Base-by-base conservation (phyloP, 2,888 invertebrate genomes). In the Cryptocephalus primarius region DNA sequence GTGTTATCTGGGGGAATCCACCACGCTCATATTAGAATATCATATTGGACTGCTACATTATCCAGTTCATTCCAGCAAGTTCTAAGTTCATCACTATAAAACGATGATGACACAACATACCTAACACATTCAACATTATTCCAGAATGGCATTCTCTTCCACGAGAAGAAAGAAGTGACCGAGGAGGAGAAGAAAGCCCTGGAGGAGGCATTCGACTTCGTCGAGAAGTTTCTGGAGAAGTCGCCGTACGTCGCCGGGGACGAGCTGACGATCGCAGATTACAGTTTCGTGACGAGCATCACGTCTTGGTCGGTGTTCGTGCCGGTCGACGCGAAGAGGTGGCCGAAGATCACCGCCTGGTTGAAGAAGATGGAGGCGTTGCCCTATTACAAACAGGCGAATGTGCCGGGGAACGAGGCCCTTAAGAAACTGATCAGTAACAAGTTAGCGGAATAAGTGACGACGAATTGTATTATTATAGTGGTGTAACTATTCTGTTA, bases 161-260 rank as follows among this genome's bases (percentile, higher is more conserved):
- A 40, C 8, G 48, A 40, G 3, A 45, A 32, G n/a, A 48, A 34
- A 22, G 43, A 38, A 8, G 34, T 48, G 9, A 9, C 33, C 31
- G 38, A 36, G 11, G 32, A 45, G n/a, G 13, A 39, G 13, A 8
- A 41, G 9, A 9, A 8, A 3, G 10, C 11, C 2, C 33, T 48
- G 9, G 31, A 31, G 40, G 48, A 48, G 40, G 42, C 48, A 6
- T 69, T 70, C 46, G 60, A 54, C 32, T 63, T 64, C 43, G 56
- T 72, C 56, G 73, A 74, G 48, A 55, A 55, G 31, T 65, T 66
- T 49, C 59, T 75, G 14, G 55, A 54, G 9, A 57, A 64, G 13
- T 58, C 63, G 22, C 58, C 43, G 22, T 58, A 45, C 40, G 47
- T 55, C 12, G 55, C 57, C 9, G 60, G 60, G 8, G 52, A 59